phyloP scores from a whole-genome alignment of 2,888 invertebrate genomes.

The Tolmerus cingulatus region DNA sequence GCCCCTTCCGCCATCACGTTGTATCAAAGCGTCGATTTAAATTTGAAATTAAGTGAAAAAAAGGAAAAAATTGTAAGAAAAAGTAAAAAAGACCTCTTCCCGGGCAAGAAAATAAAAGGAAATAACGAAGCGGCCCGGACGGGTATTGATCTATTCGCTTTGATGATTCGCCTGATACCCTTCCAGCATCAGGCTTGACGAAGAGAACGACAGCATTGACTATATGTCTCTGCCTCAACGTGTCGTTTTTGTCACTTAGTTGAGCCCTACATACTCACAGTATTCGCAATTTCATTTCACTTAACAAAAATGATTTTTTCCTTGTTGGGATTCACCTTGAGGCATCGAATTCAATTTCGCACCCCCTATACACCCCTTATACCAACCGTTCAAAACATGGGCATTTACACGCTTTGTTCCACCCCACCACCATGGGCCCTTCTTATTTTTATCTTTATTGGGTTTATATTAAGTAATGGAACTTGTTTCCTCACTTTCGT shows the following conservation, averaged over 20 bases:
- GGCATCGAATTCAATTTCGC: constrained; percentile 39
- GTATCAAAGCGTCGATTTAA: constrained; percentile 48
- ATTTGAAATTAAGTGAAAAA: constrained; percentile 47
- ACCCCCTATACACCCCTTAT: neutral
- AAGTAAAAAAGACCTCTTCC: neutral
- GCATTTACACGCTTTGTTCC: constrained; percentile 31
- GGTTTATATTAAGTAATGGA: constrained; percentile 42
- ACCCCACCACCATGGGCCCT: neutral
- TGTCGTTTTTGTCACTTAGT: constrained; percentile 20
- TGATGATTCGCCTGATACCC: constrained; percentile 11
- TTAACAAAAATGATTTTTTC: constrained; percentile 40
- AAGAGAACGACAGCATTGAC: neutral
- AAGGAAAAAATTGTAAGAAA: neutral
- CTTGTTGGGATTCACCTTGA: constrained; percentile 33
- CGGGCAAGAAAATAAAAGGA: constrained; percentile 20
- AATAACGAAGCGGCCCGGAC: constrained; percentile 5
- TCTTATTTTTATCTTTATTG: constrained; percentile 40
- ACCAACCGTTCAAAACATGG: neutral
- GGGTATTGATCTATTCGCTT: constrained; percentile 39
- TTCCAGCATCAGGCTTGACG: neutral
- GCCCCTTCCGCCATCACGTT: neutral
- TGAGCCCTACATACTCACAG: constrained; percentile 11
- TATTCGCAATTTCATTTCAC: constrained; percentile 42
- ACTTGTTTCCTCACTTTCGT: constrained; percentile 28
- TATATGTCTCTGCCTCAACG: neutral